These are phyloP conservation scores for Andrena praecox DNA, from an alignment of 2,888 invertebrate species.

Conservation along the genomic window DNA sequence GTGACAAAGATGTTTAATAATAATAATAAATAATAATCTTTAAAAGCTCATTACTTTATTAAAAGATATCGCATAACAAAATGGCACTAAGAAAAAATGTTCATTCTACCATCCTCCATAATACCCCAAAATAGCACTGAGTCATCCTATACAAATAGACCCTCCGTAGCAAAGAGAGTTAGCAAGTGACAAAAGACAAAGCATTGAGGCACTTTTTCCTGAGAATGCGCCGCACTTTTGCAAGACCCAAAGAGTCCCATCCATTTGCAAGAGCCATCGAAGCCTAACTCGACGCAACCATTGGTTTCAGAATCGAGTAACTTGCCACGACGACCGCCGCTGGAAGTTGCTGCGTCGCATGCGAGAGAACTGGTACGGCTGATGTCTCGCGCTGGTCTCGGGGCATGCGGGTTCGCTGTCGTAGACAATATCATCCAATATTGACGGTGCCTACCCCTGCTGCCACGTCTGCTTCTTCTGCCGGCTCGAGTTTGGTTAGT, in stretches of 20 bases:
- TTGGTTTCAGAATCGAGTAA: constrained; percentile 92
- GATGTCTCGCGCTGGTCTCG: constrained; percentile 95
- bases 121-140: too few relatives aligned
- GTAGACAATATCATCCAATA: constrained; percentile 92
- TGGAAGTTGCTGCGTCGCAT: constrained; percentile 97
- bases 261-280: neutral
- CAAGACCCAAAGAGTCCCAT: neutral
- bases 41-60: too few relatives aligned
- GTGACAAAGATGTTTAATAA: too few relatives aligned
- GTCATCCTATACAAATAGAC: too few relatives aligned
- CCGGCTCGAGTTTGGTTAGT: constrained; percentile 83
- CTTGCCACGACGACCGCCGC: constrained; percentile 95
- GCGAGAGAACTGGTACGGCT: constrained; percentile 94
- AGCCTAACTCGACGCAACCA: neutral
- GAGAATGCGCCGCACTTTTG: too few relatives aligned
- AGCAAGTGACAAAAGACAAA: too few relatives aligned
- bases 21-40: too few relatives aligned
- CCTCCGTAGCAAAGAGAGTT: too few relatives aligned
- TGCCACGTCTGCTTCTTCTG: constrained; percentile 82
- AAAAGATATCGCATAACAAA: too few relatives aligned
- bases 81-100: too few relatives aligned
- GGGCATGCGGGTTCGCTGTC: constrained; percentile 97
- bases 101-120: too few relatives aligned
- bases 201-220: too few relatives aligned
- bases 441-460: constrained; percentile 86